Base-by-base conservation (phyloP, 2,797 vertebrate species). In the Euthynnus affinis region DNA sequence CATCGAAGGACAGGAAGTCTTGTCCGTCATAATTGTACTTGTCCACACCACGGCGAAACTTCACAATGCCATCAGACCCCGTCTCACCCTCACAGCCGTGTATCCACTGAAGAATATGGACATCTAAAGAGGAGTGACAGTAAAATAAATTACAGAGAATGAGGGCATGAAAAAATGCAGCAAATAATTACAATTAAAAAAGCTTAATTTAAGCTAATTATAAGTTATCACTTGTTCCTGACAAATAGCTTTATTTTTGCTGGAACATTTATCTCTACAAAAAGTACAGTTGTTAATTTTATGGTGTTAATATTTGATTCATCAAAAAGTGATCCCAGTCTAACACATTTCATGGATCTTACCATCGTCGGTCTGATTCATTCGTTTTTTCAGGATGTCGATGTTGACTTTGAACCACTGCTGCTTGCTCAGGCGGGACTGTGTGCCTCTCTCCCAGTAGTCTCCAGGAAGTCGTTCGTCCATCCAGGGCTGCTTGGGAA, bases 361-460 rank as follows among this genome's bases (percentile, higher is more conserved):
- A 93, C 91, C 80, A 0, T 76, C 1, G 0, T 81, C 0, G 1
- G 82, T 92, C 52, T 95, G 88, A 3, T 56, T 76, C 92, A 93
- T 78, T 0, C 95, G 70, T 0, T 82, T 9, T 55, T 65, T 94
- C 82, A 95, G 74, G 74, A 94, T 95, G 0, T 71, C 29, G n/a
- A 95, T 66, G 58, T 93, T 95, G 60, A 93, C 91, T 5, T 89
- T 87, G 86, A 95, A 95, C 93, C 93, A 95, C 78, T 89, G 89
- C 85, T 92, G 74, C 57, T 94, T 95, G 90, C 89, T 94, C 76
- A 53, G 49, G 6, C 91, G 84, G 52, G 93, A 93, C 67, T 78
- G 20, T 0, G 91, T 94, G 9, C 93, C 93, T 65, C 91, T 91
- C 0, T 37, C 15, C 93, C 93, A 95, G 81, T 95, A 94, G 0